These are phyloP conservation scores for Colletes collaris DNA, from an alignment of 2,888 invertebrate species.

Conservation along the genomic window DNA sequence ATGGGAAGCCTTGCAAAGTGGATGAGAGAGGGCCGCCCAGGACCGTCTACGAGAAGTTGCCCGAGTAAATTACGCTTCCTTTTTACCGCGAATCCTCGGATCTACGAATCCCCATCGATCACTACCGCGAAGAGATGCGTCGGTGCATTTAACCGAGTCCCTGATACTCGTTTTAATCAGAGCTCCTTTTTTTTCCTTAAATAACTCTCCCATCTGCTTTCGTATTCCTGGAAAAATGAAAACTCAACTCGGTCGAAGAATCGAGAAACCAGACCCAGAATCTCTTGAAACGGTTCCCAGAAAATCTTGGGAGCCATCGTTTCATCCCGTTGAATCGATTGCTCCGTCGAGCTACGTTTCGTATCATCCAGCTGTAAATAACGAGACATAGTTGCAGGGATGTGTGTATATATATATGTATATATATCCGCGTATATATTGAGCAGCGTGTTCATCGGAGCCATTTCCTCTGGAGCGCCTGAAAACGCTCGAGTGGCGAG, in stretches of 20 bases:
- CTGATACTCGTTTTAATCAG: too few relatives aligned
- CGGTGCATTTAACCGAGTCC: too few relatives aligned
- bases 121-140: not conserved
- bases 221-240: too few relatives aligned
- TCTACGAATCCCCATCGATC: slow-evolving; percentile 14
- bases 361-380: slow-evolving; percentile 26
- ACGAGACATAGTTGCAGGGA: slow-evolving; percentile 18
- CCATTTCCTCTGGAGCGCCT: slow-evolving; percentile 6
- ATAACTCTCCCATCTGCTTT: too few relatives aligned
- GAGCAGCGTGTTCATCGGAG: slow-evolving; percentile 8
- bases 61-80: slow-evolving; percentile 61
- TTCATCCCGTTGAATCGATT: not conserved
- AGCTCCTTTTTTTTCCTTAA: too few relatives aligned
- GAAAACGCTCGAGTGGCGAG: not conserved
- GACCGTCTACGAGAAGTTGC: slow-evolving; percentile 48
- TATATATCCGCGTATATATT: not conserved
- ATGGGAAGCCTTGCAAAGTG: slow-evolving; percentile 74
- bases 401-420: too few relatives aligned
- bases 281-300: not conserved
- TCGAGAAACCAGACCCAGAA: too few relatives aligned
- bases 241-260: too few relatives aligned
- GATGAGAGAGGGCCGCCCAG: slow-evolving; percentile 61
- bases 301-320: not conserved
- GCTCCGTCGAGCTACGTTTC: not conserved
- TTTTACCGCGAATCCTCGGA: slow-evolving; percentile 36